Conservation (phyloP, 2,797 vertebrate genomes). For the Arnoldichthys spilopterus region DNA sequence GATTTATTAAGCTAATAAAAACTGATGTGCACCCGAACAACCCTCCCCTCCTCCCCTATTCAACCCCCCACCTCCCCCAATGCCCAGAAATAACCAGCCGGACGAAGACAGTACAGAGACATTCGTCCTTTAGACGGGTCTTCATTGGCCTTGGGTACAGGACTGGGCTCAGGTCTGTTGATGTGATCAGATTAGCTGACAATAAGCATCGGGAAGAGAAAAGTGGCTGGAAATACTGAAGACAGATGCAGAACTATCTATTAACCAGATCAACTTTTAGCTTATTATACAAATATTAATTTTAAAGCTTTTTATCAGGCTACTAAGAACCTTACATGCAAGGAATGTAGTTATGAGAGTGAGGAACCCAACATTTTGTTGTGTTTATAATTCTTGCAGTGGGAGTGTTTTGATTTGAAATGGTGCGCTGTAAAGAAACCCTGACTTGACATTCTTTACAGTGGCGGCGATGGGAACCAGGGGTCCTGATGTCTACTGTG, state of each 20-base stretch:
- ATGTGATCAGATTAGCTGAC: constrained; percentile 11
- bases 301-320: too few relatives aligned
- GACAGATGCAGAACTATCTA: not conserved
- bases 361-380: too few relatives aligned
- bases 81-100: constrained; percentile 75
- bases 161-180: constrained; percentile 36
- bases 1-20: constrained; percentile 99
- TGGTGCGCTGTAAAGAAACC: too few relatives aligned
- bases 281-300: too few relatives aligned
- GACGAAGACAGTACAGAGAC: constrained; percentile 83
- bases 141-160: constrained; percentile 29
- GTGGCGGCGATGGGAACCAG: too few relatives aligned
- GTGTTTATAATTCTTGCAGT: too few relatives aligned
- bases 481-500: too few relatives aligned
- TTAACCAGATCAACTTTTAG: too few relatives aligned
- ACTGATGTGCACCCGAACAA: constrained; percentile 98
- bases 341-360: too few relatives aligned
- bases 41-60: constrained; percentile 51
- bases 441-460: too few relatives aligned
- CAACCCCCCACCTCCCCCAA: constrained; percentile 55
- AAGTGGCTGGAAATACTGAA: not conserved
- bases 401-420: too few relatives aligned
- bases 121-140: constrained; percentile 71
- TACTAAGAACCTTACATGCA: too few relatives aligned
- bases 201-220: not conserved